A percentile compares a stretch with the other conserved stretches of the same genome.
phyloP scores from a whole-genome alignment of 2,797 vertebrate genomes.

The Xerus rutilus region DNA sequence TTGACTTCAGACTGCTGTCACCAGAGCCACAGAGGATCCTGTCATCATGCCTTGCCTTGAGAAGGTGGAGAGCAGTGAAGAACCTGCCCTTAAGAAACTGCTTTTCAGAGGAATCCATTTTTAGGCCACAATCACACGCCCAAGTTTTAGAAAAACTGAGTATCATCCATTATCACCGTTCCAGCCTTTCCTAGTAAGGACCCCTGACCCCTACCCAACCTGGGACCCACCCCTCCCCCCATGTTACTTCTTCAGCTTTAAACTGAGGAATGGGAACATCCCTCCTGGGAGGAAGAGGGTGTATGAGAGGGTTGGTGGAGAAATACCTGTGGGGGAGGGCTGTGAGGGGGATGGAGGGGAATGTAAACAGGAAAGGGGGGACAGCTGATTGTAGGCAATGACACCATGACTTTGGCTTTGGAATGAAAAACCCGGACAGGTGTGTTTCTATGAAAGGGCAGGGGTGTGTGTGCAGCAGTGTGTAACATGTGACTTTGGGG shows the following conservation, averaged over 20 bases:
- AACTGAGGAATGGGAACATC: background rate
- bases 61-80: background rate
- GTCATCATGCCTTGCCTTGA: background rate
- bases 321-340: too few species aligned
- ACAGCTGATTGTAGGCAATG: background rate
- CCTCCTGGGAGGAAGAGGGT: background rate
- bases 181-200: background rate
- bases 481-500: background rate
- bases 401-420: background rate
- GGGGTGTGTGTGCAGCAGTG: background rate
- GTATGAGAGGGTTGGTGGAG: background rate
- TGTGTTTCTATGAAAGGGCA: background rate
- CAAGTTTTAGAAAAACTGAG: slow-evolving; percentile 23
- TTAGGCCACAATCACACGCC: background rate
- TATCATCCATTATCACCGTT: background rate
- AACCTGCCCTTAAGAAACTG: background rate
- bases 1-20: background rate
- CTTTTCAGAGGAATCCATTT: background rate
- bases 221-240: background rate
- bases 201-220: background rate
- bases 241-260: slow-evolving; percentile 16
- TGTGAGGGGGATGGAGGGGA: background rate
- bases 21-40: background rate
- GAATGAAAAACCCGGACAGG: background rate
- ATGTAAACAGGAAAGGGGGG: background rate